Evolutionary conservation across 2,888 invertebrate genomes (phyloP).

Genomic region (Heliconius hortense): DNA sequence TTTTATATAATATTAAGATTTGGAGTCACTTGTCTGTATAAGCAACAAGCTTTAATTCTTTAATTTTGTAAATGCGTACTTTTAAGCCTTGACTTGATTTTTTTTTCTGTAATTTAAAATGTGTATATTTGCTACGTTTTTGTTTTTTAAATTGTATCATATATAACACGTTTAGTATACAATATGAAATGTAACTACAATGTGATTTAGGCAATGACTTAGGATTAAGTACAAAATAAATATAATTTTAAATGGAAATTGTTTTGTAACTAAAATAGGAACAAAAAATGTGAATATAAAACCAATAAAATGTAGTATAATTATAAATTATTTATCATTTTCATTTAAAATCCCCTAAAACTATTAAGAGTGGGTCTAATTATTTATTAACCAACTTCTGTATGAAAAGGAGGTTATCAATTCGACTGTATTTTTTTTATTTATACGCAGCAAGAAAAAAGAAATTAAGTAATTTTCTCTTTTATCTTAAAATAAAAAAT

Average conservation of each 20-base stretch:
- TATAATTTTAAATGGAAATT: slow-evolving; percentile 71
- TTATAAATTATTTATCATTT: slow-evolving; percentile 47
- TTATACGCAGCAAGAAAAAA: too few species aligned
- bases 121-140: slow-evolving; percentile 1
- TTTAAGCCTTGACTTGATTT: neutral
- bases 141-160: neutral
- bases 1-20: neutral
- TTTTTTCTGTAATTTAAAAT: neutral
- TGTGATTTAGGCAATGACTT: slow-evolving; percentile 77
- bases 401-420: too few species aligned
- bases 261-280: slow-evolving; percentile 80
- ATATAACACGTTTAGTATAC: neutral
- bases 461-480: too few species aligned
- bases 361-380: too few species aligned
- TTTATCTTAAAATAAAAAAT: too few species aligned
- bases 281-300: slow-evolving; percentile 75
- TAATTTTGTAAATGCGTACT: slow-evolving; percentile 4
- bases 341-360: slow-evolving; percentile 5
- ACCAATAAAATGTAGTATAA: slow-evolving; percentile 77
- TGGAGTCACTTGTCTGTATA: slow-evolving; percentile 16
- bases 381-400: too few species aligned
- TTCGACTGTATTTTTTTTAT: too few species aligned
- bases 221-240: slow-evolving; percentile 73
- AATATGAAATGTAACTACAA: slow-evolving; percentile 20
- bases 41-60: slow-evolving; percentile 11